phyloP scores from a whole-genome alignment of 1,140 invertebrate genomes.

The Trichonephila clavipes region DNA sequence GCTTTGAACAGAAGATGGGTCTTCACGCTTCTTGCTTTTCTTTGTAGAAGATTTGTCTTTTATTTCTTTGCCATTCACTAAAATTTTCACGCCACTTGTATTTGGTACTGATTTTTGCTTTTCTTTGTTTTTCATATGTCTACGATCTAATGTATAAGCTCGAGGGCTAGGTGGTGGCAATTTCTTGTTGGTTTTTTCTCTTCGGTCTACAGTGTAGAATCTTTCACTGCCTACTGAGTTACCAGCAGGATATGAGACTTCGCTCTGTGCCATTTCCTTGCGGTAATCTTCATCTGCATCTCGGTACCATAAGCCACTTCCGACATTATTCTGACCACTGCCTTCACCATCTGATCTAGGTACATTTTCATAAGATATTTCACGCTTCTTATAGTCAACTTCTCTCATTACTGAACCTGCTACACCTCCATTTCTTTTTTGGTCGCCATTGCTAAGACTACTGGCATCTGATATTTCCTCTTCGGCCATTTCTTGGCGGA shows the following conservation, averaged over 20 bases:
- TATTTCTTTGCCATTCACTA: slow-evolving; percentile 76
- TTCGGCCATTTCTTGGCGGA: slow-evolving; percentile 53
- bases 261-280: slow-evolving; percentile 76
- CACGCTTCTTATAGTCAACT: slow-evolving; percentile 76
- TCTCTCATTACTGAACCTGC: slow-evolving; percentile 75
- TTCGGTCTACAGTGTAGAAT: slow-evolving; percentile 70
- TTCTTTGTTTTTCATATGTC: slow-evolving; percentile 61
- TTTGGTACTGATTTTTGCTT: slow-evolving; percentile 58
- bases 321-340: background rate
- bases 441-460: slow-evolving; percentile 66
- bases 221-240: slow-evolving; percentile 66
- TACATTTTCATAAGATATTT: slow-evolving; percentile 76
- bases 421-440: slow-evolving; percentile 34
- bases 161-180: slow-evolving; percentile 55
- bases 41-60: slow-evolving; percentile 50
- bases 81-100: slow-evolving; percentile 68
- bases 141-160: slow-evolving; percentile 74
- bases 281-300: slow-evolving; percentile 76
- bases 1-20: slow-evolving; percentile 74
- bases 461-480: slow-evolving; percentile 65
- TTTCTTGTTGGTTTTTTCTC: slow-evolving; percentile 62
- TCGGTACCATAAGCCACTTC: slow-evolving; percentile 70
- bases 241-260: slow-evolving; percentile 75
- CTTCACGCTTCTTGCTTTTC: slow-evolving; percentile 56
- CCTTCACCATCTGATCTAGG: slow-evolving; percentile 67